Base-by-base conservation (phyloP, 2,888 invertebrate species). In the Clunio marinus region DNA sequence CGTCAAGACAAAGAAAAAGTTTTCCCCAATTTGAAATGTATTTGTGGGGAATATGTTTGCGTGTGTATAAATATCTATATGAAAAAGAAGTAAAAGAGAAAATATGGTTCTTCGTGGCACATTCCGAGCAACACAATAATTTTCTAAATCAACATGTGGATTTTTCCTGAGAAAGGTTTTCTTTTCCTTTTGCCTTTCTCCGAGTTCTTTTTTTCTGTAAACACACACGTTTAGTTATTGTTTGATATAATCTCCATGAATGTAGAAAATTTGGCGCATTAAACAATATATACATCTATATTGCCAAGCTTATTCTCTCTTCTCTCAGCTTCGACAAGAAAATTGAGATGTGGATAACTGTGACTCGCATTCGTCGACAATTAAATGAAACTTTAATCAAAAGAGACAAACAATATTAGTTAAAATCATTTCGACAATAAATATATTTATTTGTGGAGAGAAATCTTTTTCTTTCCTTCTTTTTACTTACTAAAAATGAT, bases 111-210 rank as follows among this genome's bases (percentile, higher is more conserved):
- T 17, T 13, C 2, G 41, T n/a, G 5, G 5, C n/a, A 51, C 22
- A 20, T 51, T 22, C 22, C 51, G 3, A 51, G 27, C 2, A 25
- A 24, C 2, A 27, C 24, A 27, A 57, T 10, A 15, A 27, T 57
- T 57, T 27, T 57, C 24, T 2, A 27, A 51, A 27, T 57, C 57
- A 57, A 57, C 57, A 57, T 57, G 57, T 57, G 24, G 57, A 57
- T 57, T 57, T 57, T 57, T 57, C 27, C 57, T 57, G 51, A 3
- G 51, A 22, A 51, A 51, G 22, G 17, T 7, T 27, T 57, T 57
- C 51, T 51, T 51, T 22, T 17, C 24, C 5, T 10, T 32, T 7
- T 32, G 32, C 32, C 32, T 7, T 7, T 4, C 32, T 32, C 32
- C 10, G 32, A 32, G 10, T 22, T 17, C 22, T 57, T 57, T 27